phyloP scores from a whole-genome alignment of 2,113 vertebrate genomes.

The Atlantisia rogersi region DNA sequence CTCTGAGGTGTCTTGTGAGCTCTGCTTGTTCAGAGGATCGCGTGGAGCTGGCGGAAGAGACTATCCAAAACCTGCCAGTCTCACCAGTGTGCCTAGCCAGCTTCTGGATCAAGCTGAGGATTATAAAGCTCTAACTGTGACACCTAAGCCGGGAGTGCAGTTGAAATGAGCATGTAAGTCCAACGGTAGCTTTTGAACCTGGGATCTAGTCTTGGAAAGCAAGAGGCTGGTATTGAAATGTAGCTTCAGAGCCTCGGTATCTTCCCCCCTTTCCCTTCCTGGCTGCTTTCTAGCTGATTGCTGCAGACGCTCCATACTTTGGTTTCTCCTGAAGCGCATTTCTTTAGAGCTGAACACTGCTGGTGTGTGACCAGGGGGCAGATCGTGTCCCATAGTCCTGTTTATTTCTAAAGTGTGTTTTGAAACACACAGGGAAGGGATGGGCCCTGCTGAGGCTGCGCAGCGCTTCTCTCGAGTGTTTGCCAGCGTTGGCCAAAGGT shows the following conservation, averaged over 20 bases:
- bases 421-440: neutral
- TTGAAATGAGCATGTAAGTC: accelerated
- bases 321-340: neutral
- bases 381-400: neutral
- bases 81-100: neutral
- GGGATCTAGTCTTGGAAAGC: neutral
- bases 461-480: neutral
- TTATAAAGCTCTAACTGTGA: neutral
- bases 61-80: neutral
- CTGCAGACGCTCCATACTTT: neutral
- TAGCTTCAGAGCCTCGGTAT: accelerated
- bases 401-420: neutral
- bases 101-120: neutral
- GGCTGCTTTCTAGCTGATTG: neutral
- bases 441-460: neutral
- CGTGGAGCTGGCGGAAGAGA: neutral
- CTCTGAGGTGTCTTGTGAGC: neutral
- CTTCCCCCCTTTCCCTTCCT: neutral
- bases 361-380: neutral
- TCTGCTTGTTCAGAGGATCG: neutral
- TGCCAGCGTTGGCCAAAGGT: slow-evolving; percentile 10
- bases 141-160: accelerated
- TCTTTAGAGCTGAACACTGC: neutral
- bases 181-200: neutral
- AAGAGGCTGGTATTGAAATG: neutral